These are phyloP conservation scores for Acestrorhynchus altus DNA, from an alignment of 2,797 vertebrate genomes.

Conservation along the genomic window DNA sequence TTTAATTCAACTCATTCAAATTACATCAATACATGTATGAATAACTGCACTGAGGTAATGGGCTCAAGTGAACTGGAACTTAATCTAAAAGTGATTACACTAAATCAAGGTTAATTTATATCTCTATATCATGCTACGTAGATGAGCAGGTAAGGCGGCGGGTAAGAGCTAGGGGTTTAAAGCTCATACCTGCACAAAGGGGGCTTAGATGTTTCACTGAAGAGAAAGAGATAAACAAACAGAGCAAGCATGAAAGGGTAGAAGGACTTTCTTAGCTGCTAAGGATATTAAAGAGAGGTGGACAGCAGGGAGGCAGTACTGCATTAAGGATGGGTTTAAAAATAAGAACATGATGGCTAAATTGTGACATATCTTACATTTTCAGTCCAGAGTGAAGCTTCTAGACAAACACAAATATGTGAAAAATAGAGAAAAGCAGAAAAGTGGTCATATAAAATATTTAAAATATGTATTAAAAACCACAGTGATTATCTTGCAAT, in stretches of 20 bases:
- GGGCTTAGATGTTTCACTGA: constrained; percentile 42
- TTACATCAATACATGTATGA: background rate
- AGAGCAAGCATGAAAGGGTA: constrained; percentile 5
- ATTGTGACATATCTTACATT: constrained; percentile 67
- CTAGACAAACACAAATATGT: constrained; percentile 56
- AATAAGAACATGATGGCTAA: background rate
- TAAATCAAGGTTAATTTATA: background rate
- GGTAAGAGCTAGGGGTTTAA: background rate
- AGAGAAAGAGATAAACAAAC: constrained; percentile 17
- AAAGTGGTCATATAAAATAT: background rate
- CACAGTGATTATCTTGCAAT: too few species aligned
- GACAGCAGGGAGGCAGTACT: background rate
- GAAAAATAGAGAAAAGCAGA: constrained; percentile 22
- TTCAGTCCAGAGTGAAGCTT: constrained; percentile 60
- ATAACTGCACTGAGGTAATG: background rate
- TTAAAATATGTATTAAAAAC: background rate
- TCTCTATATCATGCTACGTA: background rate
- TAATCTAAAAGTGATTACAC: background rate
- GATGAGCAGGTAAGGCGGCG: background rate
- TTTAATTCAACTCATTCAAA: too few species aligned
- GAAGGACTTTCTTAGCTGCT: constrained; percentile 18
- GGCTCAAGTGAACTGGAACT: background rate
- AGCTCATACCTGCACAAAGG: constrained; percentile 46
- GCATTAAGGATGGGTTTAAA: constrained; percentile 2
- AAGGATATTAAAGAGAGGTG: constrained; percentile 11